Conservation (phyloP, 1,140 invertebrate genomes). For the Zaprionus lachaisei region DNA sequence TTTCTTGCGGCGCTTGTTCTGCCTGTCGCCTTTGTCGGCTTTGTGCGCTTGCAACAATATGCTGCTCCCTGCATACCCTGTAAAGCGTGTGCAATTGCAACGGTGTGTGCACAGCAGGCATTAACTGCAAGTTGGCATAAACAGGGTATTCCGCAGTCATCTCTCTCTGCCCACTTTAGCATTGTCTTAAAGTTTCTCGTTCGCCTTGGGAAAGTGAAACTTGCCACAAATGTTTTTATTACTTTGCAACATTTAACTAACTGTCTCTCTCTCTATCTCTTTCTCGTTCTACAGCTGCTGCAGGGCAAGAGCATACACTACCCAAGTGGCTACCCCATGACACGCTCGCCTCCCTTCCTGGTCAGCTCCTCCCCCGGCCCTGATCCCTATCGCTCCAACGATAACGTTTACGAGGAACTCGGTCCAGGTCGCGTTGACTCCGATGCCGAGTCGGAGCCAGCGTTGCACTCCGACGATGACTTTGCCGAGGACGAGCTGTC, state of each 20-base stretch:
- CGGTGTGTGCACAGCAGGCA: not conserved
- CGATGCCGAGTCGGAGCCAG: conserved; percentile 87
- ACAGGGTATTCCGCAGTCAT: not conserved
- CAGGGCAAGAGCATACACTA: conserved; percentile 87
- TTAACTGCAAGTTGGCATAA: not conserved
- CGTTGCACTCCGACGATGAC: conserved; percentile 88
- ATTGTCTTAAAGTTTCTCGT: conserved; percentile 1
- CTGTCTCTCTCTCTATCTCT: conserved; percentile 49
- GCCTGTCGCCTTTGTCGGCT: conserved; percentile 1
- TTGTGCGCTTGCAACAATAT: not conserved
- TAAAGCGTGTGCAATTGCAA: not conserved
- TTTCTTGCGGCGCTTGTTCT: conserved; percentile 57
- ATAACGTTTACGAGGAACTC: conserved; percentile 90
- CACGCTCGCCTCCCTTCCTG: conserved; percentile 86
- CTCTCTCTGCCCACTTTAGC: not conserved
- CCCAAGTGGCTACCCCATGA: conserved; percentile 86
- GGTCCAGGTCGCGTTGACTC: conserved; percentile 86
- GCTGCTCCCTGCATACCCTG: conserved; percentile 10
- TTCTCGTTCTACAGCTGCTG: conserved; percentile 87
- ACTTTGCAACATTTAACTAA: conserved; percentile 14
- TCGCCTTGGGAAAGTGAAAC: not conserved
- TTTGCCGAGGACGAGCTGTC: conserved; percentile 89
- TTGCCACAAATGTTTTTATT: conserved; percentile 7
- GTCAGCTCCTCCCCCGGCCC: conserved; percentile 89
- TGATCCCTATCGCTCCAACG: conserved; percentile 88